A percentile compares a stretch with the other conserved stretches of the same genome.
Conservation (phyloP, 2,888 invertebrate genomes). For the Balanococcus diminutus region DNA sequence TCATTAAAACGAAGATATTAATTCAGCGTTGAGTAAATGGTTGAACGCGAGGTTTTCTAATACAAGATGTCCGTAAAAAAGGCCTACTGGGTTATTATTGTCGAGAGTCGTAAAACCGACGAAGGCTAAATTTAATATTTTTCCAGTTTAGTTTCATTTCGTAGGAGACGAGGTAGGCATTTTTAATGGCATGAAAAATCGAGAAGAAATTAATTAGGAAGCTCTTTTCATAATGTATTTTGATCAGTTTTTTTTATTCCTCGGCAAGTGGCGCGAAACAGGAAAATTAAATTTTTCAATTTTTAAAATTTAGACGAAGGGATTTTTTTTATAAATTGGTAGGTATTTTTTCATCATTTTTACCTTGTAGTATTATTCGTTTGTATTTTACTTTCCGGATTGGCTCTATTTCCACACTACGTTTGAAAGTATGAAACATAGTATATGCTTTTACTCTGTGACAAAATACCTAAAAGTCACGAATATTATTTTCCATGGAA, state of each 20-base stretch:
- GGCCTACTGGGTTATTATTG: constrained; percentile 8
- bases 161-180: neutral
- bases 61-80: constrained; percentile 31
- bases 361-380: neutral
- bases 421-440: no score
- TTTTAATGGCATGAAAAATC: neutral
- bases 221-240: neutral
- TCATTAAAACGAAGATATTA: constrained; percentile 51
- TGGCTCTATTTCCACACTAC: neutral
- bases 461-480: no score
- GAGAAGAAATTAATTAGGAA: neutral
- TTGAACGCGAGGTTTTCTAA: constrained; percentile 18
- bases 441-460: no score
- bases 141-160: neutral
- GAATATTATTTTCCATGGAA: no score
- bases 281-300: neutral
- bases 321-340: neutral
- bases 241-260: neutral
- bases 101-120: neutral
- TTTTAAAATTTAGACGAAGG: neutral
- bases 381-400: neutral
- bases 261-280: neutral
- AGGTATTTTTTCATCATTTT: neutral
- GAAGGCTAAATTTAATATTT: constrained; percentile 31
- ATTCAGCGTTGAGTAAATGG: constrained; percentile 38